Percentiles rank a stretch among this genome's conserved stretches.
Evolutionary conservation across 2,888 invertebrate species (phyloP).

Genomic region (Buathra laborator): DNA sequence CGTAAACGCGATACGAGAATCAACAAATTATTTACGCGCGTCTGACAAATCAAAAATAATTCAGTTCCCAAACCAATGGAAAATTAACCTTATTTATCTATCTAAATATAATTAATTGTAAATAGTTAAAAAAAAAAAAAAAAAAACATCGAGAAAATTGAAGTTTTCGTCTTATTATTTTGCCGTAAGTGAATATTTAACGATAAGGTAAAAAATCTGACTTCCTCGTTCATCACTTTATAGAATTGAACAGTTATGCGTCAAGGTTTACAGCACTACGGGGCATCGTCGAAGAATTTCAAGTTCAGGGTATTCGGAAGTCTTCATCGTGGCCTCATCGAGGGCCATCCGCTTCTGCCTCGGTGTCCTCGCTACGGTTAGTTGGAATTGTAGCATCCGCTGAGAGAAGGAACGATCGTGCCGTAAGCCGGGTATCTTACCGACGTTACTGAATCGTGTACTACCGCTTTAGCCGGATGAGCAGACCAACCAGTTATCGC

Average conservation of each 20-base stretch:
- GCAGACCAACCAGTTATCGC: background rate
- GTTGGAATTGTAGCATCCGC: constrained; percentile 6
- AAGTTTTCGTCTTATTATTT: too few species aligned
- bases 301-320: constrained; percentile 6
- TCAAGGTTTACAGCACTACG: background rate
- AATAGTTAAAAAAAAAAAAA: too few species aligned
- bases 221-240: background rate
- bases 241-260: background rate
- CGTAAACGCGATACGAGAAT: too few species aligned
- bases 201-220: background rate
- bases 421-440: background rate
- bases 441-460: background rate
- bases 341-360: constrained; percentile 60
- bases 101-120: too few species aligned
- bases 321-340: background rate
- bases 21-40: too few species aligned
- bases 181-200: background rate
- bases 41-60: too few species aligned
- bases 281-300: background rate
- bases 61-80: too few species aligned
- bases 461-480: background rate
- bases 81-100: too few species aligned
- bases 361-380: constrained; percentile 50
- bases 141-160: too few species aligned
- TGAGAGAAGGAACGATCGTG: background rate